Base-by-base conservation (phyloP, 2,797 vertebrate genomes). In the Micromesistius poutassou region DNA sequence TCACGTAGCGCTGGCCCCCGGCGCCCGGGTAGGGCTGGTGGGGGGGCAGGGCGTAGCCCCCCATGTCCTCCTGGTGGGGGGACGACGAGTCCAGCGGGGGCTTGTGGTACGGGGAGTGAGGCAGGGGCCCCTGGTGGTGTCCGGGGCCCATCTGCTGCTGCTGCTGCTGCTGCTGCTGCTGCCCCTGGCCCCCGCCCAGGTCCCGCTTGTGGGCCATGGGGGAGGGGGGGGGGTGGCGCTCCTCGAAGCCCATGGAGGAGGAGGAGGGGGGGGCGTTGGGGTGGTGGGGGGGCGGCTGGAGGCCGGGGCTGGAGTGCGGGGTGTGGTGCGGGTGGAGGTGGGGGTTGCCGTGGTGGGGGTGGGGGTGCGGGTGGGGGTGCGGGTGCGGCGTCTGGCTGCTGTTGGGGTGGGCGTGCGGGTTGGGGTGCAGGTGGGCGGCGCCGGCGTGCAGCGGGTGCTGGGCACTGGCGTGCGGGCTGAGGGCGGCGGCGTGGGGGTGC, bases 31-130 rank as follows among this genome's bases (percentile, higher is more conserved):
- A 94, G 85, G 93, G 89, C 91, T 92, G 96, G 89, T 97, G 96
- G 91, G 97, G 96, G 91, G 97, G 95, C 93, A 98, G 95, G 90
- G 96, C 94, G 90, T 96, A 96, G 93, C 96, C 93, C 91, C 97
- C 94, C 85, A 96, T 92, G 91, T 99, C 97, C 92, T 98, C 71
- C 91, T 95, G 73, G 94, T 96, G 94, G 5, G 97, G 96, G 85
- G 96, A 97, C 87, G 96, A 95, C 87, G 96, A 95, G 91, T 97
- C 97, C 90, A 97, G 94, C 89, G 97, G 94, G 68, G 91, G 90
- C 89, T 94, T 94, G 78, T 91, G 82, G 86, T 94, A 94, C 0
- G 93, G 90, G 30, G 93, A 92, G 73, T 85, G 91, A 71, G 89
- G 94, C 87, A 95, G 91, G 74, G 94, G 92, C 84, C 93, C 94